A percentile compares a stretch with the other conserved stretches of the same genome.
These are phyloP conservation scores for Sebastes glaucus DNA, from an alignment of 2,797 vertebrate species.

Conservation along the genomic window DNA sequence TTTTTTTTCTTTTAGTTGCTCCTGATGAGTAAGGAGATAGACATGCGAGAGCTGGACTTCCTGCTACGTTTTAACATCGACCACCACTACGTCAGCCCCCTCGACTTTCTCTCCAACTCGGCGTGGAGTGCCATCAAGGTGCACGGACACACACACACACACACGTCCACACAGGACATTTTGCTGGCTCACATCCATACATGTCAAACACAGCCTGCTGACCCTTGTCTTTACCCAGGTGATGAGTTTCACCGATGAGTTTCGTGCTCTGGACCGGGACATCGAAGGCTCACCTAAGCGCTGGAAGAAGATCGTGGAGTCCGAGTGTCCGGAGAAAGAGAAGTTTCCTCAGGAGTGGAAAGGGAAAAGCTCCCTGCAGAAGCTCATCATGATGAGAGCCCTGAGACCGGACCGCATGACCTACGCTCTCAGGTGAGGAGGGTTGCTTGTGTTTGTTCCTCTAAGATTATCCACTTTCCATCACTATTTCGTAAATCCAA, in stretches of 20 bases:
- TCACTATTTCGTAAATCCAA: neutral
- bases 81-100: conserved; percentile 81
- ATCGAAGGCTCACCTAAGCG: conserved; percentile 83
- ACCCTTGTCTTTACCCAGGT: conserved; percentile 49
- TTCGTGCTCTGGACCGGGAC: conserved; percentile 79
- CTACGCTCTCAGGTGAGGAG: conserved; percentile 81
- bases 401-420: conserved; percentile 83
- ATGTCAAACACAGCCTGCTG: neutral
- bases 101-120: conserved; percentile 84
- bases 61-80: conserved; percentile 85
- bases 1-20: conserved; percentile 72
- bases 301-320: conserved; percentile 83
- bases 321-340: conserved; percentile 85
- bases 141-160: neutral
- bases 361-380: conserved; percentile 83
- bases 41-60: conserved; percentile 84
- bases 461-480: neutral
- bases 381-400: conserved; percentile 83
- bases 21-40: conserved; percentile 82
- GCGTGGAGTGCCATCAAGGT: conserved; percentile 86
- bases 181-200: neutral
- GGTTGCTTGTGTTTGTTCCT: neutral
- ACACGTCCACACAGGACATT: neutral
- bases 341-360: conserved; percentile 85
- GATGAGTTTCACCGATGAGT: conserved; percentile 85